Base-by-base conservation (phyloP, 2,797 vertebrate species). In the Antennarius maculatus region DNA sequence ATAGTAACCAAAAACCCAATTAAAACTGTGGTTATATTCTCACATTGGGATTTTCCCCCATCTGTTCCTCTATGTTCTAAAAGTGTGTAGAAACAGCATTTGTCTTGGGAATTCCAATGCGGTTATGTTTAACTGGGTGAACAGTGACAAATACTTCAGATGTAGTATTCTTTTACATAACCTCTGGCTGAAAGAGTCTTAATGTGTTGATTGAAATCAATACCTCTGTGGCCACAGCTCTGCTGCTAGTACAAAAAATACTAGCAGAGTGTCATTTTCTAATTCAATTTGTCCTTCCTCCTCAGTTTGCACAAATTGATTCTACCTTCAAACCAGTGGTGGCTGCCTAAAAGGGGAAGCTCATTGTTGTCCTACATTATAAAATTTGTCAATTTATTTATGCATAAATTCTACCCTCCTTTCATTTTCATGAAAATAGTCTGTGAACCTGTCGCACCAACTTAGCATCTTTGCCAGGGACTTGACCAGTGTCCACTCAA, bases 31-130 rank as follows among this genome's bases (percentile, higher is more conserved):
- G 11, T 50, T 13, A 64, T 58, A 6, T 46, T 41, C 7, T 39
- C 27, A 29, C 43, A 61, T 7, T 37, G 6, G 7, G 17, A 14
- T 34, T 18, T 71, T 67, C 17, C 23, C 18, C 29, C 23, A 17
- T 16, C 34, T 58, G 28, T 1, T 54, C 34, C 49, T 50, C n/a
- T 18, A 1, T 54, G 1, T 48, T 47, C n/a, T 43, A 37, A 10
- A 64, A n/a, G 2, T 15, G 13, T 15, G 42, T 43, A 5, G 16
- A 0, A 5, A 43, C 15, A 43, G 42, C 16, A 8, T 34, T 12
- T 43, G 12, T 49, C 13, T 31, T 45, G 10, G 61, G 54, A 51
- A 61, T 61, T 51, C 8, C n/a, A 56, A 6, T 60, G 37, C 48
- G 45, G 34, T 67, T 42, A 29, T 53, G 12, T 57, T 61, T 16